These are phyloP conservation scores for Craseonycteris thonglongyai DNA, from an alignment of 2,113 vertebrate species.

Conservation along the genomic window DNA sequence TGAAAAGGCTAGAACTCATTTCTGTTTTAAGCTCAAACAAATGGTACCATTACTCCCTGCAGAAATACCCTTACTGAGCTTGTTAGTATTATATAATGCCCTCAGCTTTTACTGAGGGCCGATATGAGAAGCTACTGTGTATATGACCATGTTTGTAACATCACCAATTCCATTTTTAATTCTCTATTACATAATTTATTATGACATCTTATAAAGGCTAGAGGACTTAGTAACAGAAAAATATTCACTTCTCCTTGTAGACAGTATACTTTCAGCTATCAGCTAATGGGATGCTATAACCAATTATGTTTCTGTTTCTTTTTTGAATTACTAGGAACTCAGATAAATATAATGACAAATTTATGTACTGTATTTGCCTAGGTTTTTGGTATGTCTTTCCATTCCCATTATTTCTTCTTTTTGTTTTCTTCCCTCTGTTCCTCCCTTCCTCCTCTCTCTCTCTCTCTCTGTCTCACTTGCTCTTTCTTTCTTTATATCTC, in stretches of 20 bases:
- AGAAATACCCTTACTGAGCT: neutral
- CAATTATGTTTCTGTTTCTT: neutral
- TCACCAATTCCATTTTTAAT: neutral
- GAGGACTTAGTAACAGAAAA: neutral
- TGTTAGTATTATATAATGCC: neutral
- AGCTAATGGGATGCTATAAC: neutral
- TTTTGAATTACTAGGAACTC: neutral
- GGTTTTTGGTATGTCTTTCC: neutral
- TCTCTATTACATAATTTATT: neutral
- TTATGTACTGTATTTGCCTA: neutral
- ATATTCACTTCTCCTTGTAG: neutral
- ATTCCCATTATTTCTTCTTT: neutral
- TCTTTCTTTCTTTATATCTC: neutral
- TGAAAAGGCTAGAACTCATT: neutral
- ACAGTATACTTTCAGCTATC: neutral
- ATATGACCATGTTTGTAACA: neutral
- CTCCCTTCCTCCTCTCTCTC: neutral
- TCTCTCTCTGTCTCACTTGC: too few species aligned
- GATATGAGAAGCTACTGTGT: neutral
- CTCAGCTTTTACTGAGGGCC: neutral
- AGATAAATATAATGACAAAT: neutral
- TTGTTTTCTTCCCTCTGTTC: neutral
- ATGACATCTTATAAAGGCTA: neutral
- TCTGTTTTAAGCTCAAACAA: conserved; percentile 23
- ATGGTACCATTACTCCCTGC: neutral